Percentiles rank a stretch among this genome's conserved stretches.
Conservation (phyloP, 2,113 vertebrate genomes). For the Mixornis gularis region DNA sequence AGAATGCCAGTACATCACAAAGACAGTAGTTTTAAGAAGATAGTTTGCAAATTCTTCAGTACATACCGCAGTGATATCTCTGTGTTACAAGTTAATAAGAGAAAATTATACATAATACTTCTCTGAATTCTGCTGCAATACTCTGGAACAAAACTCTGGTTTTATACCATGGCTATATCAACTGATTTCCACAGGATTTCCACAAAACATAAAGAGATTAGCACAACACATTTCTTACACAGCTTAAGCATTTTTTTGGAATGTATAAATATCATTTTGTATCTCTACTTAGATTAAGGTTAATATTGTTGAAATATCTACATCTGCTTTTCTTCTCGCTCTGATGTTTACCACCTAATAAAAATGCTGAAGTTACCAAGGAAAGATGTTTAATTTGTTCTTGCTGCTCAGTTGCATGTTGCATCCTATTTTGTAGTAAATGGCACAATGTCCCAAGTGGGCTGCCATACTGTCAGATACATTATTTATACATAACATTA, state of each 20-base stretch:
- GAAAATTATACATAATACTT: not conserved
- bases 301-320: conserved; percentile 73
- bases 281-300: conserved; percentile 66
- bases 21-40: not conserved
- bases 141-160: not conserved
- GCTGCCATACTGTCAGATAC: conserved; percentile 79
- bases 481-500: conserved; percentile 85
- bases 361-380: conserved; percentile 78
- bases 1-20: not conserved
- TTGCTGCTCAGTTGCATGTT: conserved; percentile 75
- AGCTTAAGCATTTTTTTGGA: not conserved
- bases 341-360: conserved; percentile 77
- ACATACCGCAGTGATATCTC: not conserved
- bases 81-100: not conserved
- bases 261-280: conserved; percentile 57
- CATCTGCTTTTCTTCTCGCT: conserved; percentile 62
- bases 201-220: not conserved
- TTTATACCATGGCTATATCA: not conserved
- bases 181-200: not conserved
- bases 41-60: not conserved
- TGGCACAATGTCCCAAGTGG: conserved; percentile 79
- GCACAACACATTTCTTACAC: not conserved
- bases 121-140: not conserved
- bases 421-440: conserved; percentile 82
- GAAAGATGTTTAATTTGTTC: conserved; percentile 80